Conservation (phyloP, 1,140 invertebrate genomes). For the Limonius californicus region DNA sequence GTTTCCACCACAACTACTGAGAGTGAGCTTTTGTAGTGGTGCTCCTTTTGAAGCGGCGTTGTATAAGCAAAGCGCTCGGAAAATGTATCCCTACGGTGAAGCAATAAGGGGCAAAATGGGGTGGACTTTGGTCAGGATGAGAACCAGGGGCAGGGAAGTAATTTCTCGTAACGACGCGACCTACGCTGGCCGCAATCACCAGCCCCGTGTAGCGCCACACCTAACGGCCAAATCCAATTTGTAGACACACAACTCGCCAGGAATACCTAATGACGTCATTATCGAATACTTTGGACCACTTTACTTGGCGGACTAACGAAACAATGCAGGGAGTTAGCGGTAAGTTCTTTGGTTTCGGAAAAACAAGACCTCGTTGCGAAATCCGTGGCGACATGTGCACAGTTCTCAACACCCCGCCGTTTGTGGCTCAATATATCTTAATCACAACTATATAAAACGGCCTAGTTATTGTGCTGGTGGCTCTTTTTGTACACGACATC, state of each 20-base stretch:
- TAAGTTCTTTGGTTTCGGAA: too few relatives aligned
- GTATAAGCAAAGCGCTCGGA: conserved; percentile 7
- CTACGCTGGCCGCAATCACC: conserved; percentile 13
- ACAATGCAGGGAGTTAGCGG: neutral
- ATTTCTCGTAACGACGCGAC: conserved; percentile 14
- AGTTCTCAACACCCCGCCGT: conserved; percentile 13
- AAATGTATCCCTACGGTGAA: conserved; percentile 1
- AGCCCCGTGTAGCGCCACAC: conserved; percentile 12
- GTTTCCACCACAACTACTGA: neutral
- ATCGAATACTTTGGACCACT: conserved; percentile 5
- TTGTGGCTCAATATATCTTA: conserved; percentile 15
- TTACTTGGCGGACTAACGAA: neutral
- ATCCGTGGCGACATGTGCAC: too few relatives aligned
- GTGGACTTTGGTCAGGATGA: conserved; percentile 10
- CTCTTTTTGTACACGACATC: conserved; percentile 10
- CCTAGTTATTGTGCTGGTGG: neutral
- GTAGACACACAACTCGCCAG: conserved; percentile 13
- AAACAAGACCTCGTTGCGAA: too few relatives aligned
- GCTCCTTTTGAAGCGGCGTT: neutral
- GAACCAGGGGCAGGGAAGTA: conserved; percentile 3
- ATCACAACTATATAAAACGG: conserved; percentile 11
- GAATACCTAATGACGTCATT: conserved; percentile 13
- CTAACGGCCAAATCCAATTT: conserved; percentile 14
- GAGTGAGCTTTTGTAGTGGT: neutral
- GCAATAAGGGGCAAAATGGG: conserved; percentile 6